phyloP scores from a whole-genome alignment of 2,888 invertebrate genomes.

The Creontiades dilutus region DNA sequence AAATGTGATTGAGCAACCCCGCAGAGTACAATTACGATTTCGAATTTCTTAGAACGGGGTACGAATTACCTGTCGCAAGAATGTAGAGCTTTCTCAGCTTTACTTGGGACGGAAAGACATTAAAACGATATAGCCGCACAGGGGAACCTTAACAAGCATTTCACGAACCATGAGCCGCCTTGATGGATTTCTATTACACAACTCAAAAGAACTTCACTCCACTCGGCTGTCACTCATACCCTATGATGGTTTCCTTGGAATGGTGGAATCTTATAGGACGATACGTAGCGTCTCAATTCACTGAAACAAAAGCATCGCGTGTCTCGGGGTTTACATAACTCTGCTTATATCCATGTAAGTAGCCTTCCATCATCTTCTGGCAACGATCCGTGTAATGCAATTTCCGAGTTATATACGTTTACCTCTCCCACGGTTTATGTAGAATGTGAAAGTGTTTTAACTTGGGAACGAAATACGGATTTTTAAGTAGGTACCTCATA shows the following conservation, averaged over 20 bases:
- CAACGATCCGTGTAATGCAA: constrained; percentile 37
- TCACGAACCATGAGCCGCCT: no score
- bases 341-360: constrained; percentile 13
- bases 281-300: constrained; percentile 1
- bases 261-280: background rate
- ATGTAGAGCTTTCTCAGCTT: background rate
- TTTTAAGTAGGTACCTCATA: no score
- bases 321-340: constrained; percentile 11
- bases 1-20: no score
- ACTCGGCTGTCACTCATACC: background rate
- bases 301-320: constrained; percentile 2
- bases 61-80: background rate
- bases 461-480: background rate
- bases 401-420: constrained; percentile 32
- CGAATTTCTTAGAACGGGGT: background rate
- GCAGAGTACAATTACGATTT: no score
- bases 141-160: no score
- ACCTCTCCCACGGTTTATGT: background rate
- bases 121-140: background rate
- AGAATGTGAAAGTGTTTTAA: background rate
- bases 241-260: background rate
- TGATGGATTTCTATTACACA: no score
- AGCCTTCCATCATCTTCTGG: constrained; percentile 36
- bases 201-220: background rate
- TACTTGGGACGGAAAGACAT: background rate